Evolutionary conservation across 2,888 invertebrate species (phyloP), one percentile per base, ranked within the genome.

Genomic region (Diaphora mendica): DNA sequence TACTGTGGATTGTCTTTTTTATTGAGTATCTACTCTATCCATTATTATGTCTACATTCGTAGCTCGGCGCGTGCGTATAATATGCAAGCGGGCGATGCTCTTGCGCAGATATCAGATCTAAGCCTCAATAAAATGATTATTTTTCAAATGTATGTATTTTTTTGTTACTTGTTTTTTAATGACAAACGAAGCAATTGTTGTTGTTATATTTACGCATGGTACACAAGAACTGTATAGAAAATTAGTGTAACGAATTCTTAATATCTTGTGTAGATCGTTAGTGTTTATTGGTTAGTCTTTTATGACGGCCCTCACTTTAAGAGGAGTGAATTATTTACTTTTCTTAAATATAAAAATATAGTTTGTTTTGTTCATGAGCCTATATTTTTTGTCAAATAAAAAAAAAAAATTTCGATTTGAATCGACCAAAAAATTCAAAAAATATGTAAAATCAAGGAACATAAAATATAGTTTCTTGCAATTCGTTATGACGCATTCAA

Each of bases 81-180:
- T 70, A 48, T 79, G 80, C 83, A 83, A 71, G 77, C 73, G 78
- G 65, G 62, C 62, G 74, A 68, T 77, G 75, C 77, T 70, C 70
- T 73, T 59, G 51, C 44, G 70, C 70, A 30, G 30, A 74, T 44
- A 70, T 70, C 26, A 73, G 59, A 70, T 73, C 44, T 33, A 26
- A 39, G 64, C 68, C 26, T 68, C 48, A 62, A 62, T 30, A 62
- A 62, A 62, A 62, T 30, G 15, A 59, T 55, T 26, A 15, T 59
- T 59, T 26, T 59, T 59, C 26, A 4, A 11, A 13, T 62, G 59
- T 62, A 30, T 62, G 62, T 62, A 2, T 7, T 62, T 33, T 62
- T 44, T 42, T 33, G 48, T 70, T 48, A 20, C 13, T 59, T 70
- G 59, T 62, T 48, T 59, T 62, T 23, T 42, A 33, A 44, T 30